Evolutionary conservation across 2,113 vertebrate species (phyloP), one percentile per base, ranked within the genome.

Genomic region (Agelaius tricolor): DNA sequence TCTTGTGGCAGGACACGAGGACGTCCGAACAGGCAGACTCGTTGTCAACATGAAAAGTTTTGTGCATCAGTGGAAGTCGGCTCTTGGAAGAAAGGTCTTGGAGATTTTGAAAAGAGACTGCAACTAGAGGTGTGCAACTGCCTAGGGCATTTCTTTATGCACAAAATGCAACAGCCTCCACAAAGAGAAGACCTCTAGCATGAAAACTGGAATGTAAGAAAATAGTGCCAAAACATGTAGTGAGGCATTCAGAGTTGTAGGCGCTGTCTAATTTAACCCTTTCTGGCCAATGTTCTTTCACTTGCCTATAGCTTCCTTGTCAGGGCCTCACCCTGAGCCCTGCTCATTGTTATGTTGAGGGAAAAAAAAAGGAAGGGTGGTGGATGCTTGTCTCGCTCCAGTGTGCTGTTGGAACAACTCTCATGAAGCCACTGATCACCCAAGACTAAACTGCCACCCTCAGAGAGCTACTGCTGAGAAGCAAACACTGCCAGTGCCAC

Each of bases 41-140:
- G 83, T 99, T 4, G 99, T 99, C 96, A 99, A 99, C 97, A 99
- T 99, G 99, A 99, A 99, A 97, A 99, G 99, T 96, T 99, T 99
- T 87, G 99, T 99, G 62, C 99, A 99, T 76, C 98, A 97, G 46
- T 99, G 99, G 99, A 99, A 98, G 93, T 97, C 99, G 2, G 98
- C 98, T 90, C 97, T 99, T 3, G 99, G 99, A 61, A 99, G 98
- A 94, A 99, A 98, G 97, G 98, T 99, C 75, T 98, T 99, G 84
- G 98, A 98, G 81, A 98, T 99, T 79, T 97, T 99, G 94, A 99
- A 98, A 95, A 98, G 97, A 96, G 98, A 99, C 95, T 99, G 99
- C 98, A 98, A 98, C 96, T 98, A 98, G 98, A 82, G 52, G 44
- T 71, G 55, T 23, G 9, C 2, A 8, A 37, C 92, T 62, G 21